Base-by-base conservation (phyloP, 2,113 vertebrate genomes). In the Willisornis vidua region DNA sequence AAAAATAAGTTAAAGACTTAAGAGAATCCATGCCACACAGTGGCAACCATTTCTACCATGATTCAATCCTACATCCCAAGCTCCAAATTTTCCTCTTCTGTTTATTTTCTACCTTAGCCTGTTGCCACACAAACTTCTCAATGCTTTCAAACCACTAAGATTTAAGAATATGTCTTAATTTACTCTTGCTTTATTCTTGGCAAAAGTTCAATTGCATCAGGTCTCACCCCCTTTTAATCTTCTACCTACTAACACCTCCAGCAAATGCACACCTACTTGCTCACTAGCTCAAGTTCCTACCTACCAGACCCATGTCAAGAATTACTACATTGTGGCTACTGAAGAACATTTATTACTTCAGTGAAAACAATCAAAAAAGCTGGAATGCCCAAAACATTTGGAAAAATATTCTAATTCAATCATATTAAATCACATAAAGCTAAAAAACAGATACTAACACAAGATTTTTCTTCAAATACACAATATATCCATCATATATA, bases 1-100 rank as follows among this genome's bases (percentile, higher is more conserved):
- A 92, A 92, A 94, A 90, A 90, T 66, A 89, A 94, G 71, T 94
- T 91, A 86, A 41, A 70, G 46, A 76, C 28, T 87, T 89, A 37
- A 58, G 87, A 54, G 31, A 66, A 59, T 17, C 26, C 65, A 82
- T 33, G 76, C 93, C 94, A 96, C 94, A 94, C 41, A 94, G 96
- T 92, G 93, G 90, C 90, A 86, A 94, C 48, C 35, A 90, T 35
- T 92, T 93, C 84, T 35, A 92, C 17, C 29, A 49, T 18, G 31
- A 80, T 48, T 88, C 52, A 78, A 5, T 13, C 3, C 58, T 82
- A 78, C 18, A 83, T 41, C 24, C 35, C 12, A 72, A 85, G 22
- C n/a, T 80, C 33, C 48, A 70, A 17, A 12, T 77, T 80, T 63
- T 74, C 13, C 51, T 57, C 18, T 85, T 62, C 37, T 65, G 19